Evolutionary conservation across 2,888 invertebrate species (phyloP), one percentile per base, ranked within the genome.

Genomic region (Machimus atricapillus): DNA sequence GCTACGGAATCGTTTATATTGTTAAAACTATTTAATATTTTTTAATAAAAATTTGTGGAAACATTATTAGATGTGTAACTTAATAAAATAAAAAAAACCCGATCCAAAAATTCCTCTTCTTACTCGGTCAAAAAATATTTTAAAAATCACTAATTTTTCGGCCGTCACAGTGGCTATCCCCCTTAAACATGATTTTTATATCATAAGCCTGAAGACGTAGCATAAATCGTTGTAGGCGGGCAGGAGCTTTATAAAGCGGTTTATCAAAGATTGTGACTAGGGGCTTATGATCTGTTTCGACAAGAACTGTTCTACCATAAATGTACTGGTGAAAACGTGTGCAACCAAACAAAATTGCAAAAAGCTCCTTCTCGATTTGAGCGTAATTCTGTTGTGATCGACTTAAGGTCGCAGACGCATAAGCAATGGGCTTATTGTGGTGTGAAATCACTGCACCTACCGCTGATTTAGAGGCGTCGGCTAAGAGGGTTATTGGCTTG

Each of bases 151-250:
- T n/a, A n/a, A n/a, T n/a, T n/a, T n/a, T n/a, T n/a, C n/a, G n/a
- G n/a, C n/a, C n/a, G n/a, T n/a, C n/a, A n/a, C n/a, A n/a, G n/a
- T n/a, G n/a, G n/a, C n/a, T n/a, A n/a, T n/a, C n/a, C n/a, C n/a
- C n/a, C n/a, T 31, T 3, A 78, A 66, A 78, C 27, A 46, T 43
- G 14, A 85, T 46, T 19, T 78, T 52, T 46, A 87, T 52, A 73
- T 79, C 52, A 79, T 87, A 85, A 8, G 66, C 52, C 46, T 87
- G 85, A 19, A 87, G 58, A 0, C 77, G 74, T 23, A 77, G 46
- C 52, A 87, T 19, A 82, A 87, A 74, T 82, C 82, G 31, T 82
- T 87, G 87, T 23, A 87, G 77, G 5, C 85, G 19, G 23, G 66
- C 83, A 40, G 85, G 31, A 19, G 76, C 77, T 23, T 87, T 83